Conservation (phyloP, 2,113 vertebrate species). For the Corydoras maculifer region DNA sequence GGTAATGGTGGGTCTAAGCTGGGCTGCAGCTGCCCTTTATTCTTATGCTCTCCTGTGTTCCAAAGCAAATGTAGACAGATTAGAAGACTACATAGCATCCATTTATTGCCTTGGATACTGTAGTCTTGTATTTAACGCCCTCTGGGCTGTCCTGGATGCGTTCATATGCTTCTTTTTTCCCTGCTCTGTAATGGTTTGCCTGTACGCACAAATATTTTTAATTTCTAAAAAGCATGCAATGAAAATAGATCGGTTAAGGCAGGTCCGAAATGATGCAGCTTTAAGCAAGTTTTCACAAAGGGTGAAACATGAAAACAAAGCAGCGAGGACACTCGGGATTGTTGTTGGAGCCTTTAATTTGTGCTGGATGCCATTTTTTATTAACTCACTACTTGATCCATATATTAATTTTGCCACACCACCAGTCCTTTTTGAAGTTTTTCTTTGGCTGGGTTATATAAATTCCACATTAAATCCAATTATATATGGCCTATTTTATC, state of each 20-base stretch:
- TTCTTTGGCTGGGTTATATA: slow-evolving; percentile 50
- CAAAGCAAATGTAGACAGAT: slow-evolving; percentile 34
- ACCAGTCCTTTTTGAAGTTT: slow-evolving; percentile 37
- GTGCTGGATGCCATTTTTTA: slow-evolving; percentile 49
- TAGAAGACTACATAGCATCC: not conserved
- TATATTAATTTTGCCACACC: slow-evolving; percentile 46
- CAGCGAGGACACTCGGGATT: slow-evolving; percentile 49
- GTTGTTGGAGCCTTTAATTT: slow-evolving; percentile 46
- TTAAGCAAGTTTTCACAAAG: slow-evolving; percentile 20
- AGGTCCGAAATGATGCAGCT: not conserved
- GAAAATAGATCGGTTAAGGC: slow-evolving; percentile 33
- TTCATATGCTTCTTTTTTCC: slow-evolving; percentile 44
- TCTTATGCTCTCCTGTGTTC: slow-evolving; percentile 43
- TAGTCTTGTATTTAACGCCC: slow-evolving; percentile 35
- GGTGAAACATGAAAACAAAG: slow-evolving; percentile 44
- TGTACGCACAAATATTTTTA: slow-evolving; percentile 48
- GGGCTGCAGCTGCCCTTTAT: slow-evolving; percentile 38
- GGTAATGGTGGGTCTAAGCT: slow-evolving; percentile 46
- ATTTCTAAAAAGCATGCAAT: slow-evolving; percentile 42
- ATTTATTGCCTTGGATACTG: slow-evolving; percentile 44
- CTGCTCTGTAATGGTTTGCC: slow-evolving; percentile 42
- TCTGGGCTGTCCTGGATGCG: slow-evolving; percentile 40
- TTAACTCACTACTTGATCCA: slow-evolving; percentile 36
- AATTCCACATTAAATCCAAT: slow-evolving; percentile 52
- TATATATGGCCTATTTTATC: slow-evolving; percentile 51